A percentile compares a stretch with the other conserved stretches of the same genome.
Evolutionary conservation across 2,888 invertebrate species (phyloP).

Genomic region (Malacosoma neustria): DNA sequence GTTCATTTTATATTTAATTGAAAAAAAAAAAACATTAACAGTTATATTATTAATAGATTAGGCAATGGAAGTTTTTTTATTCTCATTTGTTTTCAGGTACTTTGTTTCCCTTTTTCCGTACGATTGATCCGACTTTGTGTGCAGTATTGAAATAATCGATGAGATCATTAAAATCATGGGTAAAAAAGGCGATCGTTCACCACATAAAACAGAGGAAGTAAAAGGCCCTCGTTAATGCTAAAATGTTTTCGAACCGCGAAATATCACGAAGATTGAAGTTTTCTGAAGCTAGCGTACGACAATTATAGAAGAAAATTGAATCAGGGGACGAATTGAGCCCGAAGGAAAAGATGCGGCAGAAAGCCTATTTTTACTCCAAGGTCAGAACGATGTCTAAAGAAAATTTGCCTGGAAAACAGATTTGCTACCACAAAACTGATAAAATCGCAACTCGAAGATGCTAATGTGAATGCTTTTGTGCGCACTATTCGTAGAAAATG

Average conservation of each 20-base stretch:
- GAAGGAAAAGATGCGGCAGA: conserved; percentile 1
- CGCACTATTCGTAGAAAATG: conserved; percentile 4
- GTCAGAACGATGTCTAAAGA: conserved; percentile 1
- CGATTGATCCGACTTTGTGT: no score
- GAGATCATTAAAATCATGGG: not conserved
- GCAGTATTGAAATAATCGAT: not conserved
- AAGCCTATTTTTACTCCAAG: conserved; percentile 1
- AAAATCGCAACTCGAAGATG: no score
- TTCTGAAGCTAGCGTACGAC: conserved; percentile 1
- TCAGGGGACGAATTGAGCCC: not conserved
- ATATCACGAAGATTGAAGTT: conserved; percentile 1
- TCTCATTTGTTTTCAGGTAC: no score
- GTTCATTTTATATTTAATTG: no score
- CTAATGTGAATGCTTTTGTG: conserved; percentile 4
- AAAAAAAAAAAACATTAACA: no score
- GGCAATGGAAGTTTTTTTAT: no score
- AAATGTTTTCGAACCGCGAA: not conserved
- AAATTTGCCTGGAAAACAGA: conserved; percentile 5
- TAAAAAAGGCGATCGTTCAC: not conserved
- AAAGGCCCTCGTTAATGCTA: not conserved
- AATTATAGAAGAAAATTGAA: conserved; percentile 16
- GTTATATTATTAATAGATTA: no score
- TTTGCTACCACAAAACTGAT: conserved; percentile 2
- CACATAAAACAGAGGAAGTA: not conserved
- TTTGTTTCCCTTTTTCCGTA: no score